Evolutionary conservation across 2,797 vertebrate species (phyloP).

Genomic region (Acipenser ruthenus): DNA sequence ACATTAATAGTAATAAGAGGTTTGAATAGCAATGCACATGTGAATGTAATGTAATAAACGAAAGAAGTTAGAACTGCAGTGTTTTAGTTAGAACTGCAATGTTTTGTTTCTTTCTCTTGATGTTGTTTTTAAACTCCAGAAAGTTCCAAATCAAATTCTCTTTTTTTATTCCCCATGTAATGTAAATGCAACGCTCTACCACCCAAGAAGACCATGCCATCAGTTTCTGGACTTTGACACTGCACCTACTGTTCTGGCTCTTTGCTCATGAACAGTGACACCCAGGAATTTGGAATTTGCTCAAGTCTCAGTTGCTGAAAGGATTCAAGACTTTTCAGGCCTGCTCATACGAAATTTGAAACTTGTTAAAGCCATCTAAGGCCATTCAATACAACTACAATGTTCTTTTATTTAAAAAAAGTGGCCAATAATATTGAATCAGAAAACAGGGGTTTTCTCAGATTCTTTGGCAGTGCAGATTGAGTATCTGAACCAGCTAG

Average conservation of each 20-base stretch:
- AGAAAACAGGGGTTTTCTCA: not conserved
- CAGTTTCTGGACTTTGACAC: slow-evolving; percentile 1
- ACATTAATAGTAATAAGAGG: no score
- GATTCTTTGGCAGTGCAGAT: not conserved
- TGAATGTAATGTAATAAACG: not conserved
- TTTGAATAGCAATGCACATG: no score
- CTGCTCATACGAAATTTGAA: not conserved
- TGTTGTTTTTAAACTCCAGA: not conserved
- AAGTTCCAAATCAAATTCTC: not conserved
- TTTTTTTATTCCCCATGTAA: not conserved
- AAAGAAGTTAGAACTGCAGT: not conserved
- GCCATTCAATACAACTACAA: not conserved
- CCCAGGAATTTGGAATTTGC: not conserved
- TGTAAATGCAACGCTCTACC: not conserved
- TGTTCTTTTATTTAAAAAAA: not conserved
- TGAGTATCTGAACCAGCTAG: not conserved
- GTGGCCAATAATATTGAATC: not conserved
- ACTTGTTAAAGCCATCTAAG: not conserved
- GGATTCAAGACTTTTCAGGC: not conserved
- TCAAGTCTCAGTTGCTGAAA: slow-evolving; percentile 2
- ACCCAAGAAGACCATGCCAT: not conserved
- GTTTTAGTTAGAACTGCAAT: not conserved
- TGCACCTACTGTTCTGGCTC: not conserved
- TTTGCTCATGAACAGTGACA: not conserved
- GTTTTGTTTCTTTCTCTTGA: not conserved